Conservation (phyloP, 2,888 invertebrate genomes). For the Aphidoletes aphidimyza region DNA sequence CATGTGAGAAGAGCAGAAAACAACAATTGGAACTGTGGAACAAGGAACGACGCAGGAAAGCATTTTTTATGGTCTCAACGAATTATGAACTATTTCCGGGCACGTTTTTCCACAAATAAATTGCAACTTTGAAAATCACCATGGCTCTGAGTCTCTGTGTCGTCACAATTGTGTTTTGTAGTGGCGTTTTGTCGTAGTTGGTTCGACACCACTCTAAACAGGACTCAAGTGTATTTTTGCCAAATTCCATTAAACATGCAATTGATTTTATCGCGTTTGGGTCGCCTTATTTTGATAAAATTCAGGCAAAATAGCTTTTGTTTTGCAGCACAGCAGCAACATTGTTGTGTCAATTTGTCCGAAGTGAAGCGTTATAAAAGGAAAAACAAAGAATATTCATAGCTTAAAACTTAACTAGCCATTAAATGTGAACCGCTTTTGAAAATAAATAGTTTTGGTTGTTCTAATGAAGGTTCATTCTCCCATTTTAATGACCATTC, state of each 20-base stretch:
- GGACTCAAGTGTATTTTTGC: neutral
- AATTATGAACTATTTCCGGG: conserved; percentile 52
- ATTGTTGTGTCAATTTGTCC: neutral
- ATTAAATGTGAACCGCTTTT: conserved; percentile 16
- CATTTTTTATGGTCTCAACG: conserved; percentile 19
- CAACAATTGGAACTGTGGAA: neutral
- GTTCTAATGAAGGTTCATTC: conserved; percentile 30
- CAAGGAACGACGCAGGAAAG: neutral
- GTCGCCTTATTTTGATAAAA: neutral
- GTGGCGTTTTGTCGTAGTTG: neutral
- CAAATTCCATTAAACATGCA: conserved; percentile 46
- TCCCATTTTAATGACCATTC: neutral
- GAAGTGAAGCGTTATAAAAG: neutral
- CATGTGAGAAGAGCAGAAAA: neutral
- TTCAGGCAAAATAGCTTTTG: neutral
- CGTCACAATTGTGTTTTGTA: too few species aligned
- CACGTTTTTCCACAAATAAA: conserved; percentile 30
- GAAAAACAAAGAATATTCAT: neutral
- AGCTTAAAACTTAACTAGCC: neutral
- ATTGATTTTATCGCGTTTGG: conserved; percentile 28
- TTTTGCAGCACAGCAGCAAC: neutral
- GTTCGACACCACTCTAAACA: neutral
- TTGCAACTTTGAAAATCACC: neutral
- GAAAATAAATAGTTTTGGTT: conserved; percentile 40
- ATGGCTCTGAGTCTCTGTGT: neutral